Percentiles rank a stretch among this genome's conserved stretches.
phyloP scores from a whole-genome alignment of 2,113 vertebrate genomes.

The Aphyosemion australe region DNA sequence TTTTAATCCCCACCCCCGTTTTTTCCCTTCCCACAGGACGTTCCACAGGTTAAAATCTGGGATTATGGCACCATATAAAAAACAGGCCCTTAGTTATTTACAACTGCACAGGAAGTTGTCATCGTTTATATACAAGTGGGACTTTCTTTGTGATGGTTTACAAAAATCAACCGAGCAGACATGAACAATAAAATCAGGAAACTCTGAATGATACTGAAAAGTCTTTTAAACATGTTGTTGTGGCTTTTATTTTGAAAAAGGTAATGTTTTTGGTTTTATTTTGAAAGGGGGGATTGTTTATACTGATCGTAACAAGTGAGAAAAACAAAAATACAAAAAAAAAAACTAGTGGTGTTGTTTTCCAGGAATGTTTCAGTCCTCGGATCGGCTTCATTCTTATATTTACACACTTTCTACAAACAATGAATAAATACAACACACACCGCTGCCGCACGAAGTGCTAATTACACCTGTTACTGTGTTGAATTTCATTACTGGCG shows the following conservation, averaged over 20 bases:
- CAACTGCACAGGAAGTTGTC: constrained; percentile 50
- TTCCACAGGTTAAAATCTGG: constrained; percentile 63
- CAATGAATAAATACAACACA: constrained; percentile 73
- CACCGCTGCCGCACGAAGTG: constrained; percentile 55
- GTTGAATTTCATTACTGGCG: neutral
- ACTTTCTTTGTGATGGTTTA: constrained; percentile 31
- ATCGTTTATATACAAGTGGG: constrained; percentile 59
- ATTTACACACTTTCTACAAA: constrained; percentile 72
- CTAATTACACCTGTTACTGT: neutral
- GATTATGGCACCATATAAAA: constrained; percentile 60
- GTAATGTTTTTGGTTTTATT: neutral
- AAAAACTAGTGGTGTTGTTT: constrained; percentile 50
- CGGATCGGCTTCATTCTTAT: constrained; percentile 66
- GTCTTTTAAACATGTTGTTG: neutral
- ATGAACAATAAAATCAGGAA: constrained; percentile 1
- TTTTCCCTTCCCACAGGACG: neutral
- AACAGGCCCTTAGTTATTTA: constrained; percentile 68
- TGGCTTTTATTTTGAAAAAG: constrained; percentile 14
- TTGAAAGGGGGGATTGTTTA: neutral
- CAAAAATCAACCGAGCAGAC: constrained; percentile 18
- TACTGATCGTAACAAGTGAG: constrained; percentile 33
- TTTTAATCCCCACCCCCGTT: constrained; percentile 5
- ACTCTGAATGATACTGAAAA: neutral
- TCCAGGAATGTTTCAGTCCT: constrained; percentile 51
- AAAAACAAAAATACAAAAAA: constrained; percentile 27